Conservation (phyloP, 2,888 invertebrate species). For the Drosophila prostipennis region DNA sequence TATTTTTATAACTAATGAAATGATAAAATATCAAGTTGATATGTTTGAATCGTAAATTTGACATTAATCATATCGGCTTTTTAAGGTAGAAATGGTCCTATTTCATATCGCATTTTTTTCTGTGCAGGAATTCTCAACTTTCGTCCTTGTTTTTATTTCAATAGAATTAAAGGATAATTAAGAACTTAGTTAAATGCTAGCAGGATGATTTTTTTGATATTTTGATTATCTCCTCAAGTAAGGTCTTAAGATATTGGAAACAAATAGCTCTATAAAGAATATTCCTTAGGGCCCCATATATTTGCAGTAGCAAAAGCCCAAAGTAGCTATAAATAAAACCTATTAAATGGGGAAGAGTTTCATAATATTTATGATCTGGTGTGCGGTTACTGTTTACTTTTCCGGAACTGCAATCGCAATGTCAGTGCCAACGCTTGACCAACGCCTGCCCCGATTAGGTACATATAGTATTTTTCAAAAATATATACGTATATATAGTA, state of each 20-base stretch:
- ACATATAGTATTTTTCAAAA: neutral
- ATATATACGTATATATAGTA: neutral
- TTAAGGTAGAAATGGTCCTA: no score
- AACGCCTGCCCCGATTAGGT: constrained; percentile 22
- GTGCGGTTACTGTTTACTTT: constrained; percentile 16
- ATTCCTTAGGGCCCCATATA: neutral
- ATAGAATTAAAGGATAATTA: no score
- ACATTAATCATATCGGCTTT: no score
- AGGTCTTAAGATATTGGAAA: neutral
- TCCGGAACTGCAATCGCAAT: constrained; percentile 34
- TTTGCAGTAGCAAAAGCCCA: neutral
- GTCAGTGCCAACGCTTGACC: constrained; percentile 36
- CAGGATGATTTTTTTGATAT: no score
- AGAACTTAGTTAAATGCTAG: no score
- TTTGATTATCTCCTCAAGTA: neutral
- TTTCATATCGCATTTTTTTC: no score
- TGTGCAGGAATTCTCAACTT: no score
- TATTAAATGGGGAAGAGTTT: constrained; percentile 4
- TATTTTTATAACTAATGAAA: no score
- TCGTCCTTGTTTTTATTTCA: no score
- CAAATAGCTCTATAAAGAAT: neutral
- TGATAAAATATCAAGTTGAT: no score
- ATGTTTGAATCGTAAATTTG: no score
- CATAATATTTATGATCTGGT: constrained; percentile 15
- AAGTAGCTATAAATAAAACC: neutral